Conservation (phyloP, 2,888 invertebrate species). For the Carabus problematicus region DNA sequence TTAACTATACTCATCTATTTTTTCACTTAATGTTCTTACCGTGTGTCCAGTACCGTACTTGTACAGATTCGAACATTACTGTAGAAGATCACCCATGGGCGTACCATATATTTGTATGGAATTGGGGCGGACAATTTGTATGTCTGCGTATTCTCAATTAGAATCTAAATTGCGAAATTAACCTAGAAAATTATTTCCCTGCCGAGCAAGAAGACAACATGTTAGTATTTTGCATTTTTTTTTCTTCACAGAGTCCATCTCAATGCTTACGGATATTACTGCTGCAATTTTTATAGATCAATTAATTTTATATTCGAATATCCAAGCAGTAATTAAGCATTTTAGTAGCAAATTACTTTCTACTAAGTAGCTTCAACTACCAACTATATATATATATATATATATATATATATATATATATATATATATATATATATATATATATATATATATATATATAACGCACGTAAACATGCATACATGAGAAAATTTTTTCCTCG, state of each 20-base stretch:
- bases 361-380: neutral
- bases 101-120: neutral
- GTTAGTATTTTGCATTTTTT: no score
- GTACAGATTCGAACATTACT: neutral
- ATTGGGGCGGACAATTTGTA: neutral
- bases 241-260: no score
- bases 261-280: no score
- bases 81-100: neutral
- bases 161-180: no score
- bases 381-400: neutral
- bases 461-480: constrained; percentile 24
- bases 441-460: constrained; percentile 1
- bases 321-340: no score
- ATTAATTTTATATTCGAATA: no score
- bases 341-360: neutral
- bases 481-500: no score
- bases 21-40: constrained; percentile 29
- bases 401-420: constrained; percentile 4
- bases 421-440: constrained; percentile 4
- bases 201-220: no score
- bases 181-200: no score
- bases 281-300: no score
- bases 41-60: neutral
- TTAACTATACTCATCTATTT: constrained; percentile 39
- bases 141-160: no score